Conservation (phyloP, 2,113 vertebrate genomes). For the Daboia siamensis region DNA sequence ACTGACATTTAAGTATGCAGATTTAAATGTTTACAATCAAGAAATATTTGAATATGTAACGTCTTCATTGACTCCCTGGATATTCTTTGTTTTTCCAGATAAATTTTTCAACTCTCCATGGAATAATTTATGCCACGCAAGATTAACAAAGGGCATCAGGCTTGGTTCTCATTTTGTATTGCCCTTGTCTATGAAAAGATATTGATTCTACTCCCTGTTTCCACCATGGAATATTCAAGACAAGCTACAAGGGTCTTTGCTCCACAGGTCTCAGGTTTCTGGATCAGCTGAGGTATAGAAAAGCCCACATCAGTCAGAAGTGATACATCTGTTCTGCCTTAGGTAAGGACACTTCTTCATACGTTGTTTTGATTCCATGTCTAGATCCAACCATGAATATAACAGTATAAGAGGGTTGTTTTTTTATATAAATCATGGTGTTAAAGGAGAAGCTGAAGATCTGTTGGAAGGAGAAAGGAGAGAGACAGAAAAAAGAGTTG, state of each 20-base stretch:
- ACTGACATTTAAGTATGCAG: slow-evolving; percentile 9
- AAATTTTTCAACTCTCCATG: neutral
- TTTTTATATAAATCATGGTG: neutral
- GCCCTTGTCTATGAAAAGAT: neutral
- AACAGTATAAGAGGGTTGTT: neutral
- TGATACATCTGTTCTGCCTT: neutral
- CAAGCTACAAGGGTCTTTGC: neutral
- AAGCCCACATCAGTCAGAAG: neutral
- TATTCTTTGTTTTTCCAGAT: neutral
- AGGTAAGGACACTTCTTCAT: neutral
- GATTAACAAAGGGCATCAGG: neutral
- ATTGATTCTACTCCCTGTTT: neutral
- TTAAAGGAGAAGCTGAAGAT: neutral
- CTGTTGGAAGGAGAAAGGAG: neutral
- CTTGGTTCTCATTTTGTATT: neutral
- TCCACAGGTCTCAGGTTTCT: neutral
- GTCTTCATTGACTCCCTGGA: slow-evolving; percentile 19
- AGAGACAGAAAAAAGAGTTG: neutral
- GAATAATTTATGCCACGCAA: neutral
- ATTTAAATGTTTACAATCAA: slow-evolving; percentile 17
- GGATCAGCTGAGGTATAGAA: neutral
- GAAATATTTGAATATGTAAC: slow-evolving; percentile 19
- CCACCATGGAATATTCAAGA: neutral
- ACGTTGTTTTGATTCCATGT: neutral
- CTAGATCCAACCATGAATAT: neutral